Evolutionary conservation across 2,797 vertebrate species (phyloP), one percentile per base, ranked within the genome.

Genomic region (Tadarida brasiliensis): DNA sequence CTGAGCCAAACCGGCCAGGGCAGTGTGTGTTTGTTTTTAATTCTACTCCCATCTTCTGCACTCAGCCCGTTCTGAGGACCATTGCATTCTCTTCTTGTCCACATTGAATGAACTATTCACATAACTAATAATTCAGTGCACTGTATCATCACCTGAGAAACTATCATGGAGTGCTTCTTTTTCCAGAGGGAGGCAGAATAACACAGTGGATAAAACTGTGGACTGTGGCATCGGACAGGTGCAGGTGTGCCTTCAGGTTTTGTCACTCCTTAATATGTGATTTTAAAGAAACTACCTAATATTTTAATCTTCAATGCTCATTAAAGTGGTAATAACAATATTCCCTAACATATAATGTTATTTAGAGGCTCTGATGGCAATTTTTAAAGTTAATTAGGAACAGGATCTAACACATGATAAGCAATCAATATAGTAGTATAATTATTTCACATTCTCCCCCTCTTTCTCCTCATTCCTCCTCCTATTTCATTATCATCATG

Each of bases 321-420:
- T 81, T 92, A 59, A 83, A 70, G 56, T 33, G 28, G 33, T 51
- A 73, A 82, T 71, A 65, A 71, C 51, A 16, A 35, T 63, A 68
- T 47, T 44, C 9, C 10, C 26, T 54, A 88, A 57, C 4, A 17
- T 71, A 65, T 16, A 67, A 77, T 82, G 28, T 93, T 74, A 89
- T 61, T 39, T 39, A 84, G 11, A 87, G 20, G 51, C 3, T 70
- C 19, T 74, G 76, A 10, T 67, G 56, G 84, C 24, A 83, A 7
- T 14, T 87, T 77, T 77, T 94, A 22, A 95, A 85, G 68, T 93
- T 92, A 96, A 90, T 78, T 39, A 86, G 14, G 19, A 90, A 44
- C 1, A 28, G n/a, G 39, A 33, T 49, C 17, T 87, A 81, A 24
- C 12, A 77, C 7, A 76, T 68, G 39, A 87, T 33, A 87, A 90